Percentiles rank a stretch among this genome's conserved stretches.
phyloP scores from a whole-genome alignment of 2,113 vertebrate species.

The Sphaerodactylus townsendi region DNA sequence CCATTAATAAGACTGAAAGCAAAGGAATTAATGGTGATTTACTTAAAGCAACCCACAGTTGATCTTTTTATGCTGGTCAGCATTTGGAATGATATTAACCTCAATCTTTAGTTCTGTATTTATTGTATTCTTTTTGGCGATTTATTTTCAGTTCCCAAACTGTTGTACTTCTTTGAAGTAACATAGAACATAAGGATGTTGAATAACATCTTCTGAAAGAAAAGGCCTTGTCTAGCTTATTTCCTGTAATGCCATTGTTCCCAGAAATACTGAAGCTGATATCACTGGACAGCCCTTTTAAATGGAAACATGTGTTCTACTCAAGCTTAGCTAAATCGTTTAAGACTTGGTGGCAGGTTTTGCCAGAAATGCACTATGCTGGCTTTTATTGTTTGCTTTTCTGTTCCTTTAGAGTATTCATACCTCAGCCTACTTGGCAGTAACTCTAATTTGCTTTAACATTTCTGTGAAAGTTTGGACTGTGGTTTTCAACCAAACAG shows the following conservation, averaged over 20 bases:
- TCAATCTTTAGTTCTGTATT: conserved; percentile 7
- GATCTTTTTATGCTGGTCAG: conserved; percentile 55
- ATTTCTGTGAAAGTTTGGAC: background rate
- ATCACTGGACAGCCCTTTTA: background rate
- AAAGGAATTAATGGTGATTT: conserved; percentile 48
- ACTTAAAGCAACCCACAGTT: background rate
- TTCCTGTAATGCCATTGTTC: background rate
- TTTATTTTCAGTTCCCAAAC: background rate
- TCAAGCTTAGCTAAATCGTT: background rate
- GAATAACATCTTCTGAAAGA: background rate
- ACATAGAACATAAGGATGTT: background rate
- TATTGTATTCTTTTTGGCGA: background rate
- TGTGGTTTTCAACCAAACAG: background rate
- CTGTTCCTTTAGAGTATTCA: background rate
- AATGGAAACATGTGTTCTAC: background rate
- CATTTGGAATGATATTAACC: conserved; percentile 52
- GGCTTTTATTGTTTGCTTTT: background rate
- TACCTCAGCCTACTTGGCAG: background rate
- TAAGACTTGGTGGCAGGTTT: background rate
- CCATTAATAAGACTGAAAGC: conserved; percentile 37
- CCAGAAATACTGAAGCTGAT: background rate
- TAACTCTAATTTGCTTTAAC: background rate
- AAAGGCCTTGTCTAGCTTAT: background rate
- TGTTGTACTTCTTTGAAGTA: background rate
- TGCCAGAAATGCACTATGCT: background rate